Evolutionary conservation across 2,113 vertebrate genomes (phyloP).

Genomic region (Indri indri): DNA sequence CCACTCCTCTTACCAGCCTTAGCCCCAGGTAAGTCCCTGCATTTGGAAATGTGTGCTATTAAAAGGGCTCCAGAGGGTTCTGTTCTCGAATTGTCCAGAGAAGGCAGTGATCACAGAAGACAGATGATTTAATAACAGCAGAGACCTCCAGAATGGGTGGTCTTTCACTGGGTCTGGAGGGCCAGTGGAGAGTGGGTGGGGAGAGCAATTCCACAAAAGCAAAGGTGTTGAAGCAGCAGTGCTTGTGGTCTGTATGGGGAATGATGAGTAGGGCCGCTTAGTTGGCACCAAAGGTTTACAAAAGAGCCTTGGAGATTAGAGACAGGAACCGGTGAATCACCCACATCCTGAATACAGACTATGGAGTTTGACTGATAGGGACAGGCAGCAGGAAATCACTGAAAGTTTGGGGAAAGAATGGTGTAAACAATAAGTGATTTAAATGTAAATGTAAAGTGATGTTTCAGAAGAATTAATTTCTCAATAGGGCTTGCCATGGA

Average conservation of each 20-base stretch:
- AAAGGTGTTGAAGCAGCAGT: not conserved
- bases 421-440: not conserved
- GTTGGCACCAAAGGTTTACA: not conserved
- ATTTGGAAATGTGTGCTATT: not conserved
- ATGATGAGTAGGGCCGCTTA: not conserved
- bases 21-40: not conserved
- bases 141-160: no score
- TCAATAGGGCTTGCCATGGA: not conserved
- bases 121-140: not conserved
- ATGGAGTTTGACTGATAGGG: not conserved
- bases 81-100: not conserved
- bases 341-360: no score
- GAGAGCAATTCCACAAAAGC: not conserved
- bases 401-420: not conserved
- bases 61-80: not conserved
- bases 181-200: accelerated
- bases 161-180: not conserved
- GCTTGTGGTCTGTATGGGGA: no score
- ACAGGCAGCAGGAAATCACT: not conserved
- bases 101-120: not conserved
- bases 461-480: not conserved
- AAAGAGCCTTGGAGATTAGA: no score
- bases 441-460: not conserved
- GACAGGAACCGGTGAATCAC: accelerated
- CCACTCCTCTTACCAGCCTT: not conserved